phyloP scores from a whole-genome alignment of 2,797 vertebrate species.

The Gorsachius magnificus region DNA sequence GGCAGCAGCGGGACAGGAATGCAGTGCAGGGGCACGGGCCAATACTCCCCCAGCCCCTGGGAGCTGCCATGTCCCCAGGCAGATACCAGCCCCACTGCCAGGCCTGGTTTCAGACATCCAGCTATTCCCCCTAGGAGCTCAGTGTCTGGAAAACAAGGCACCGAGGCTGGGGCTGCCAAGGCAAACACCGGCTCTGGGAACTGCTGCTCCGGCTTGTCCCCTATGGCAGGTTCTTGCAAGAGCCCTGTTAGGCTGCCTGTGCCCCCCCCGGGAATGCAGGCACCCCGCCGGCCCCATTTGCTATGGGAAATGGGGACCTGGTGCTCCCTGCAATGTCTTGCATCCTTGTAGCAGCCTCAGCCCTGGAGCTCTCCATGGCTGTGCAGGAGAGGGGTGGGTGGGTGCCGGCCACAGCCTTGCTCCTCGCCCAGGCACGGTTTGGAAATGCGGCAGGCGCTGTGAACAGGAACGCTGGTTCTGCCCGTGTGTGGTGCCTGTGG shows the following conservation, averaged over 20 bases:
- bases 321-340: rapidly evolving
- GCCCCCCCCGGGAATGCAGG: rapidly evolving
- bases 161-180: background rate
- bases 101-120: background rate
- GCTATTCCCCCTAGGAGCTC: background rate
- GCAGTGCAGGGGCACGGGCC: rapidly evolving
- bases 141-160: background rate
- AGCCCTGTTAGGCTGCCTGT: rapidly evolving
- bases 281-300: rapidly evolving
- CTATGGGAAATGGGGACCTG: background rate
- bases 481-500: rapidly evolving
- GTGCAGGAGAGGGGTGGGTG: rapidly evolving
- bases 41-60: background rate
- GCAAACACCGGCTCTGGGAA: conserved; percentile 8
- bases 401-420: background rate
- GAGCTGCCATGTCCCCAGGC: background rate
- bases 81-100: background rate
- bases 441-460: rapidly evolving
- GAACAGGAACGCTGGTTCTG: background rate
- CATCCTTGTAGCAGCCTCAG: background rate
- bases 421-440: rapidly evolving
- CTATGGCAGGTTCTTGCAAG: background rate
- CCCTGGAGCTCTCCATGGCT: background rate
- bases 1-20: background rate
- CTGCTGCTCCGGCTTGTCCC: rapidly evolving